phyloP scores from a whole-genome alignment of 2,888 invertebrate species.

The Chromoteleia sp. region DNA sequence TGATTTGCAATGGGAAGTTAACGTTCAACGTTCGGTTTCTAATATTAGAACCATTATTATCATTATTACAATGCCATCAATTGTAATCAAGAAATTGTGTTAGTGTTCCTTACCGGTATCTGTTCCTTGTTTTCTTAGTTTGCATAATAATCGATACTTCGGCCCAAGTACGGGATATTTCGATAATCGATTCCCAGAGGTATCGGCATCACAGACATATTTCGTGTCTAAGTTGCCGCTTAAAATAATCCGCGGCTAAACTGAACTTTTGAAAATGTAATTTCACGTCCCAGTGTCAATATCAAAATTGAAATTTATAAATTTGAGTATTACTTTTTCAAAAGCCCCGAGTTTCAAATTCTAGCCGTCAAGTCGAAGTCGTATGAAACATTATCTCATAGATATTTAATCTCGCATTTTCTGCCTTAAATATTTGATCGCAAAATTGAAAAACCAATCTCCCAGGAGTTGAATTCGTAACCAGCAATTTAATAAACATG shows the following conservation, averaged over 20 bases:
- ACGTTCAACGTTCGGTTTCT: no score
- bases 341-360: not conserved
- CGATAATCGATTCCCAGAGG: slow-evolving; percentile 53
- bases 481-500: slow-evolving; percentile 19
- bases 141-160: slow-evolving; percentile 60
- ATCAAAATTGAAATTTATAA: slow-evolving; percentile 8
- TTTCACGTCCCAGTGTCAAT: not conserved
- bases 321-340: not conserved
- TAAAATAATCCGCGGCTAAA: slow-evolving; percentile 7
- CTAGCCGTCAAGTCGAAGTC: not conserved
- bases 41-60: slow-evolving; percentile 4
- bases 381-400: not conserved
- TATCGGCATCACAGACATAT: slow-evolving; percentile 41
- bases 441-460: slow-evolving; percentile 14
- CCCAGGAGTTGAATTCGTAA: slow-evolving; percentile 15
- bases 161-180: slow-evolving; percentile 43
- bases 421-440: slow-evolving; percentile 2
- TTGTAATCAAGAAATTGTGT: slow-evolving; percentile 19
- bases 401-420: slow-evolving; percentile 14
- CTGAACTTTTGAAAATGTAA: slow-evolving; percentile 11
- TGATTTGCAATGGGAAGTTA: no score
- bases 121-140: slow-evolving; percentile 46
- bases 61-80: slow-evolving; percentile 15
- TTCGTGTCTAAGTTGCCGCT: slow-evolving; percentile 27
- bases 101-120: slow-evolving; percentile 19